phyloP scores from a whole-genome alignment of 2,797 vertebrate species.

The Cryptoprocta ferox region DNA sequence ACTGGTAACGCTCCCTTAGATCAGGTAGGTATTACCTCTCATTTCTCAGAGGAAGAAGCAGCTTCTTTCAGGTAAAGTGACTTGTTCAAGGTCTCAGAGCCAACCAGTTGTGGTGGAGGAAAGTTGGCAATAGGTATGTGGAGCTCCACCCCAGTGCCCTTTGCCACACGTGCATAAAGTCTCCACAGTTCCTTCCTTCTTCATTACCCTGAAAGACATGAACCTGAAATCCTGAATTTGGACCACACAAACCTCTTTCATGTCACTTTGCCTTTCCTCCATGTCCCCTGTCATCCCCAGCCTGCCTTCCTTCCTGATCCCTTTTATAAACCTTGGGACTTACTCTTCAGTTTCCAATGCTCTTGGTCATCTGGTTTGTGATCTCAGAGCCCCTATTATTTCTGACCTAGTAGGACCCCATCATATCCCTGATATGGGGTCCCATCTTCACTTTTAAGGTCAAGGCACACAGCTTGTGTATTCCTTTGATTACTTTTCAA shows the following conservation, averaged over 20 bases:
- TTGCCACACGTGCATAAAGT: background rate
- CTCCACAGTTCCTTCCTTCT: background rate
- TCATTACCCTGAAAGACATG: background rate
- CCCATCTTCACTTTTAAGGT: background rate
- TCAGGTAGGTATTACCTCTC: background rate
- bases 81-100: background rate
- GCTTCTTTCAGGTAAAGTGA: background rate
- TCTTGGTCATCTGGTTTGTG: background rate
- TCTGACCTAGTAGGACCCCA: too few relatives aligned
- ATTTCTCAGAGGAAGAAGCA: background rate
- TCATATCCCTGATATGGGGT: background rate
- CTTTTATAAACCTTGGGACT: background rate
- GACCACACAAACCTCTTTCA: background rate
- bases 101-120: background rate
- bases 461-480: background rate
- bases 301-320: background rate
- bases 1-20: rapidly evolving
- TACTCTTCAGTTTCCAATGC: background rate
- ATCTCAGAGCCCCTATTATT: background rate
- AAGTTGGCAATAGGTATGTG: background rate
- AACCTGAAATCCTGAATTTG: background rate
- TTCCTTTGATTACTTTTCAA: background rate
- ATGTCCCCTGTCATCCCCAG: too few relatives aligned
- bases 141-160: background rate
- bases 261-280: background rate